Evolutionary conservation across 2,113 vertebrate species (phyloP).

Genomic region (Heterochromis multidens): DNA sequence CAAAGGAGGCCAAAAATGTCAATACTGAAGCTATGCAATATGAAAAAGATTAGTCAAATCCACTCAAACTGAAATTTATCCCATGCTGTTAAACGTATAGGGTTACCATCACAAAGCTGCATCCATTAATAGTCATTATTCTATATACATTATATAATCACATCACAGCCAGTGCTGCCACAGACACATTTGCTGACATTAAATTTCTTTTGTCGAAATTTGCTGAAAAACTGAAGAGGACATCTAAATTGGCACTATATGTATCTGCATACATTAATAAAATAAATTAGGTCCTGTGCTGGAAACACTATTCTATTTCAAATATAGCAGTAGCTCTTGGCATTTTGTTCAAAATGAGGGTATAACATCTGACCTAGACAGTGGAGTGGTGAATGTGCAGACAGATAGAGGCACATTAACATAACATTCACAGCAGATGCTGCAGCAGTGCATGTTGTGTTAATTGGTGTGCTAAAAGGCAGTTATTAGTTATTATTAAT

Average conservation of each 20-base stretch:
- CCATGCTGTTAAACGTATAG: slow-evolving; percentile 1
- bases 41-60: slow-evolving; percentile 3
- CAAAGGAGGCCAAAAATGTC: neutral
- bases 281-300: slow-evolving; percentile 5
- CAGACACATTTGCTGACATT: neutral
- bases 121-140: slow-evolving; percentile 15
- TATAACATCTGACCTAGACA: slow-evolving; percentile 53
- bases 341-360: slow-evolving; percentile 57
- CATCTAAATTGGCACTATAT: slow-evolving; percentile 4
- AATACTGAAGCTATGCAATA: neutral
- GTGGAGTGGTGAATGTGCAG: slow-evolving; percentile 45
- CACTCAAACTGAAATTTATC: slow-evolving; percentile 20
- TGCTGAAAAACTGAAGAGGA: neutral
- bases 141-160: neutral
- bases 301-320: slow-evolving; percentile 30
- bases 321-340: slow-evolving; percentile 53
- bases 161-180: neutral
- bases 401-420: slow-evolving; percentile 69
- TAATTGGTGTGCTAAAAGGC: slow-evolving; percentile 72
- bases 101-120: neutral
- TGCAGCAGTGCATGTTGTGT: slow-evolving; percentile 50
- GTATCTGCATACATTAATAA: slow-evolving; percentile 28
- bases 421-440: slow-evolving; percentile 62
- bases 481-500: slow-evolving; percentile 76
- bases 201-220: slow-evolving; percentile 1